phyloP scores from a whole-genome alignment of 2,797 vertebrate genomes.

The Hyperoplus immaculatus region DNA sequence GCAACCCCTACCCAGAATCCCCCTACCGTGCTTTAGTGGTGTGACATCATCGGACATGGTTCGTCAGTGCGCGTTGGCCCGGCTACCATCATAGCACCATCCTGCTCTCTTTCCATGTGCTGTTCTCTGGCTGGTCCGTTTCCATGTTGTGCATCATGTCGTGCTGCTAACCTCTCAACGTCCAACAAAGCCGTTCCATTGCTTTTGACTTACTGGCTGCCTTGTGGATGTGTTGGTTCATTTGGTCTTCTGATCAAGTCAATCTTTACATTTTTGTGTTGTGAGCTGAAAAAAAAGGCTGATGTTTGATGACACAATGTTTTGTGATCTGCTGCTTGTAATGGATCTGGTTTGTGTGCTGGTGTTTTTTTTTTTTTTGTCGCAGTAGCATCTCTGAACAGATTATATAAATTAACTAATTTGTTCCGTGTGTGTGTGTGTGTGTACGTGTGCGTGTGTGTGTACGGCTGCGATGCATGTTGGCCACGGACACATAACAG shows the following conservation, averaged over 20 bases:
- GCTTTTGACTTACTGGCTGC: conserved; percentile 55
- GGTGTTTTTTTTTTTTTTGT: conserved; percentile 36
- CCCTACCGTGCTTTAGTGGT: conserved; percentile 12
- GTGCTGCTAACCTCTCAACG: conserved; percentile 38
- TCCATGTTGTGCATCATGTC: conserved; percentile 69
- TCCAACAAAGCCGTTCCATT: conserved; percentile 57
- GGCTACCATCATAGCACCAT: conserved; percentile 53
- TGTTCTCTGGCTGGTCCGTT: conserved; percentile 47
- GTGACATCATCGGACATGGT: conserved; percentile 38
- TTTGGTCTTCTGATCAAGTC: conserved; percentile 23
- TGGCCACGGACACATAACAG: not conserved
- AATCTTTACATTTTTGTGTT: conserved; percentile 11
- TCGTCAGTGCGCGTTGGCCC: conserved; percentile 30
- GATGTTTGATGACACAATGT: conserved; percentile 8
- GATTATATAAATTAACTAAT: not conserved
- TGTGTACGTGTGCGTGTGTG: conserved; percentile 15
- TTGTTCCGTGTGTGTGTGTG: conserved; percentile 38
- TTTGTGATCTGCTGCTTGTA: conserved; percentile 18
- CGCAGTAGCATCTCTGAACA: conserved; percentile 2
- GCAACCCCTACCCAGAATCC: conserved; percentile 57
- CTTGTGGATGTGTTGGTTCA: conserved; percentile 36
- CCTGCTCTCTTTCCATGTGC: conserved; percentile 46
- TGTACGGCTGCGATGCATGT: conserved; percentile 52
- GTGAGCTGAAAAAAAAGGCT: conserved; percentile 31
- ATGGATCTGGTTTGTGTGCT: conserved; percentile 43